Evolutionary conservation across 1,140 invertebrate genomes (phyloP).

Genomic region (Matsumurasca onukii): DNA sequence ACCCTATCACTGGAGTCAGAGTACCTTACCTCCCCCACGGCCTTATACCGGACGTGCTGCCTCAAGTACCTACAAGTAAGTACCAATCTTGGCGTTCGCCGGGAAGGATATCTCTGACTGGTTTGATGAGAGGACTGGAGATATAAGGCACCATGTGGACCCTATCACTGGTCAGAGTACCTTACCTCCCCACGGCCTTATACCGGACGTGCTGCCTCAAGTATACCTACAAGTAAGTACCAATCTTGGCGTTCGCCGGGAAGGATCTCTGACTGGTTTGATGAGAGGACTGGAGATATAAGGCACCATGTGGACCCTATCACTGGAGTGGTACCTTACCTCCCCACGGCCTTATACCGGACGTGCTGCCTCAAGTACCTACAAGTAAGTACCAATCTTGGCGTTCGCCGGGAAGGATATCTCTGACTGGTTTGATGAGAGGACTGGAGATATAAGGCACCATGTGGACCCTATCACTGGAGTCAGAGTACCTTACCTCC

Average conservation of each 20-base stretch:
- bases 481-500: conserved; percentile 54
- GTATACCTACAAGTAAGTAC: too few species aligned
- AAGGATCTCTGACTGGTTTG: conserved; percentile 76
- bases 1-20: conserved; percentile 52
- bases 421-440: conserved; percentile 69
- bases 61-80: conserved; percentile 46
- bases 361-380: conserved; percentile 49
- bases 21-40: conserved; percentile 59
- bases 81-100: conserved; percentile 63
- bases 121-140: conserved; percentile 64
- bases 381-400: conserved; percentile 60
- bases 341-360: conserved; percentile 56
- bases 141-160: conserved; percentile 51
- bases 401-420: conserved; percentile 72
- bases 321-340: conserved; percentile 57
- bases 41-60: conserved; percentile 54
- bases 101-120: conserved; percentile 76
- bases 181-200: conserved; percentile 57
- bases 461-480: conserved; percentile 54
- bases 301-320: conserved; percentile 51
- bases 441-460: conserved; percentile 54
- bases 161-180: conserved; percentile 54
- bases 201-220: conserved; percentile 51
- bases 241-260: conserved; percentile 65
- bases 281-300: conserved; percentile 57